Conservation (phyloP, 2,888 invertebrate species). For the Dryobotodes eremita region DNA sequence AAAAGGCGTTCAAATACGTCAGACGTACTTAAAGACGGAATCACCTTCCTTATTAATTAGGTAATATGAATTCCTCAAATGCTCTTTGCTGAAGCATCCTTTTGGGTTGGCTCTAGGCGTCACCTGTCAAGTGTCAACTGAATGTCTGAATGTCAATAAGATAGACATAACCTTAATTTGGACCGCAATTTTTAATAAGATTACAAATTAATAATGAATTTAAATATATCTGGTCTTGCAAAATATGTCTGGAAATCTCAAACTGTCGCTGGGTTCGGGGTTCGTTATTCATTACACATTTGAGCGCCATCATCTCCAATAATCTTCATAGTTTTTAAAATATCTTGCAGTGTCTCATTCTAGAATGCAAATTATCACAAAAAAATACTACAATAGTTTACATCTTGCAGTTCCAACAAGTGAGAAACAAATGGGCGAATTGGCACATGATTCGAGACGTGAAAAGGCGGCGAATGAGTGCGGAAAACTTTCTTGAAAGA, state of each 20-base stretch:
- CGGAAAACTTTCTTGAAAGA: slow-evolving; percentile 94
- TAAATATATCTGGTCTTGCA: slow-evolving; percentile 77
- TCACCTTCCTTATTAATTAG: too few relatives aligned
- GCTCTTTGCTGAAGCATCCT: background rate
- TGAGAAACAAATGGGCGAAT: slow-evolving; percentile 95
- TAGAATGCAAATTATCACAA: background rate
- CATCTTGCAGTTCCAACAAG: slow-evolving; percentile 92
- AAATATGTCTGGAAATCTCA: slow-evolving; percentile 86
- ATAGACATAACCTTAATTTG: slow-evolving; percentile 1
- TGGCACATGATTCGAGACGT: slow-evolving; percentile 97
- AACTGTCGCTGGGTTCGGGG: slow-evolving; percentile 81
- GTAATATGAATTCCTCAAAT: too few relatives aligned
- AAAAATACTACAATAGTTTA: background rate
- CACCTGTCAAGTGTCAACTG: slow-evolving; percentile 5
- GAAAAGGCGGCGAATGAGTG: slow-evolving; percentile 94
- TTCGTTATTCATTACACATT: slow-evolving; percentile 64
- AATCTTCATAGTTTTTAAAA: background rate
- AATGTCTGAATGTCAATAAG: background rate
- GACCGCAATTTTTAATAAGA: background rate
- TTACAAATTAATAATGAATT: slow-evolving; percentile 76
- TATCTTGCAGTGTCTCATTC: background rate
- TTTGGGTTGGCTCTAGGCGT: background rate
- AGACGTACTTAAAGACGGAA: too few relatives aligned
- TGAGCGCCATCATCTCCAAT: background rate
- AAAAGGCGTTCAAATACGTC: too few relatives aligned